A percentile compares a stretch with the other conserved stretches of the same genome.
These are phyloP conservation scores for Calephelis virginiensis DNA, from an alignment of 1,140 invertebrate genomes.

Conservation along the genomic window DNA sequence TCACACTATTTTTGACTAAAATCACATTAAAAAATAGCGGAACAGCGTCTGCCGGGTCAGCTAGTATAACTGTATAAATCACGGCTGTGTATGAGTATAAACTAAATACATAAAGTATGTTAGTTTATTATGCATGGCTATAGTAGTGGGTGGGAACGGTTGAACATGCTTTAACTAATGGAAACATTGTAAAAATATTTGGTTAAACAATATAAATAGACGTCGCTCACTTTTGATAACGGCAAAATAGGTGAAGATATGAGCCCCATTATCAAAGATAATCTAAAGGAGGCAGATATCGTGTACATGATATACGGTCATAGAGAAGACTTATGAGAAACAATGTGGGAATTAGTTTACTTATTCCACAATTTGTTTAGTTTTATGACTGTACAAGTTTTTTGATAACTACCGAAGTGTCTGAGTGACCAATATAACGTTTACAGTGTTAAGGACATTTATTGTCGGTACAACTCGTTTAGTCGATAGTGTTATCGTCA, in stretches of 20 bases:
- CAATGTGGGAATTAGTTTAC: conserved; percentile 4
- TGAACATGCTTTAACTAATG: background rate
- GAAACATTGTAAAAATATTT: conserved; percentile 8
- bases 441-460: conserved; percentile 28
- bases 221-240: conserved; percentile 19
- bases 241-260: conserved; percentile 32
- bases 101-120: no score
- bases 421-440: conserved; percentile 18
- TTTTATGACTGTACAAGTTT: conserved; percentile 23
- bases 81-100: no score
- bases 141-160: no score
- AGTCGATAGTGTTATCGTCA: conserved; percentile 54
- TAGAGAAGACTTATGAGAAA: conserved; percentile 17
- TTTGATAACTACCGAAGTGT: conserved; percentile 25
- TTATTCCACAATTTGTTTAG: conserved; percentile 24
- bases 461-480: conserved; percentile 35
- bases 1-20: no score
- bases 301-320: conserved; percentile 34
- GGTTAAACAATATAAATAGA: conserved; percentile 10
- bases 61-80: no score
- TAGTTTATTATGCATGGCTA: no score
- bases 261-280: conserved; percentile 46
- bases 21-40: no score
- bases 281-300: conserved; percentile 48
- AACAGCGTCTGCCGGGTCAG: no score